Evolutionary conservation across 2,797 vertebrate species (phyloP), one percentile per base, ranked within the genome.

Genomic region (Synanceia verrucosa): DNA sequence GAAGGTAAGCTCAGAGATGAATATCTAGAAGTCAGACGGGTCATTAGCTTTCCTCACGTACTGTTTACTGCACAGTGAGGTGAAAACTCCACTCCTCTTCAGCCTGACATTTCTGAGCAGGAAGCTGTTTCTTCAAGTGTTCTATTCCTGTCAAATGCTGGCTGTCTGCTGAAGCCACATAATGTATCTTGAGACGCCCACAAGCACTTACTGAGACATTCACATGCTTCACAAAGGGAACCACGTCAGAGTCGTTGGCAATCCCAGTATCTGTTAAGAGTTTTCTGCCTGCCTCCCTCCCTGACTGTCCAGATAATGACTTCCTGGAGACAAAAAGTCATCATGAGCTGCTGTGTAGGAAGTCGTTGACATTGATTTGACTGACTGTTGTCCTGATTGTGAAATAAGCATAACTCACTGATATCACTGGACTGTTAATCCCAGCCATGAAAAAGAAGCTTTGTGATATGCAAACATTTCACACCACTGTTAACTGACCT

Each of bases 1-100:
- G 98, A 99, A 95, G 97, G 98, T 99, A 94, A 94, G 86, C 31
- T 86, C 3, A 2, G 2, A 2, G 46, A 39, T 37, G 7, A 64
- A 26, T 7, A 37, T 56, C 13, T 2, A 1, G 2, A 7, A 23
- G 3, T 31, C 2, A 0, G 21, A 43, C 21, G 0, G 19, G 14
- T 50, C 47, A 12, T 51, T 18, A 6, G 0, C 28, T 58, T 16
- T 44, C n/a, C 41, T 9, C 26, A 12, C 21, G 2, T 33, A 18
- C 29, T 44, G 29, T 10, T 1, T 18, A 3, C 51, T 0, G 5
- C 26, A 5, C 44, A 24, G 1, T 11, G 21, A 47, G 12, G 47
- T 3, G 11, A 62, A 51, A 24, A 2, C 24, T 23, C 14, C n/a
- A n/a, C n/a, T 51, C 39, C 68, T 24, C 28, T 69, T 46, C 2